Percentiles rank a stretch among this genome's conserved stretches.
Evolutionary conservation across 2,888 invertebrate genomes (phyloP).

Genomic region (Brachylomia viminalis): DNA sequence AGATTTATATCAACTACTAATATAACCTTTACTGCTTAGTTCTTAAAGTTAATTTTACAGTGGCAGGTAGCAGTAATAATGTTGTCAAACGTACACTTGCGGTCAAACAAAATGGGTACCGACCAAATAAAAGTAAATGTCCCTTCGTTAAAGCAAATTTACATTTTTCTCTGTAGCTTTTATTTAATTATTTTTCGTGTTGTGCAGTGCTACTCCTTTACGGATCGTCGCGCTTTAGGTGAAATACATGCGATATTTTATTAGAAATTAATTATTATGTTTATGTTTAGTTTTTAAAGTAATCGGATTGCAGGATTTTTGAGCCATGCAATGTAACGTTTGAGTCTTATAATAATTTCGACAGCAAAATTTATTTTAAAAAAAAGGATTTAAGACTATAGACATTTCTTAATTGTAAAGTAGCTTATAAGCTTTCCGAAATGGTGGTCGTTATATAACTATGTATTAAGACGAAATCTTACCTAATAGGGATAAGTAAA

Average conservation of each 20-base stretch:
- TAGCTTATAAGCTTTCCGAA: neutral
- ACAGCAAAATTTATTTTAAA: neutral
- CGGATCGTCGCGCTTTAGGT: conserved; percentile 66
- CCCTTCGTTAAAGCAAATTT: conserved; percentile 87
- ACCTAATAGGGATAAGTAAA: neutral
- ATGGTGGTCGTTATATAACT: neutral
- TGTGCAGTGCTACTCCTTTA: conserved; percentile 69
- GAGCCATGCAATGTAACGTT: neutral
- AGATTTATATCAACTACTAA: conserved; percentile 41
- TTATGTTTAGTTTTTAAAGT: neutral
- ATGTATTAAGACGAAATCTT: neutral
- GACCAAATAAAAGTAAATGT: conserved; percentile 80
- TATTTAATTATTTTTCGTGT: conserved; percentile 79
- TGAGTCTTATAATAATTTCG: too few species aligned
- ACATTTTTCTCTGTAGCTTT: conserved; percentile 81
- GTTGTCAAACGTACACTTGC: conserved; percentile 71
- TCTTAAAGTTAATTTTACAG: conserved; percentile 53
- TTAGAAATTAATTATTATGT: conserved; percentile 70
- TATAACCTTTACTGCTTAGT: conserved; percentile 48
- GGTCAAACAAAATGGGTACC: conserved; percentile 70
- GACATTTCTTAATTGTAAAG: neutral
- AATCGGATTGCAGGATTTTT: conserved; percentile 28
- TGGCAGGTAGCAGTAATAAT: conserved; percentile 53
- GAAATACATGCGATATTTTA: conserved; percentile 69
- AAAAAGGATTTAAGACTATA: neutral